Evolutionary conservation across 2,113 vertebrate species (phyloP).

Genomic region (Xiphophorus couchianus): DNA sequence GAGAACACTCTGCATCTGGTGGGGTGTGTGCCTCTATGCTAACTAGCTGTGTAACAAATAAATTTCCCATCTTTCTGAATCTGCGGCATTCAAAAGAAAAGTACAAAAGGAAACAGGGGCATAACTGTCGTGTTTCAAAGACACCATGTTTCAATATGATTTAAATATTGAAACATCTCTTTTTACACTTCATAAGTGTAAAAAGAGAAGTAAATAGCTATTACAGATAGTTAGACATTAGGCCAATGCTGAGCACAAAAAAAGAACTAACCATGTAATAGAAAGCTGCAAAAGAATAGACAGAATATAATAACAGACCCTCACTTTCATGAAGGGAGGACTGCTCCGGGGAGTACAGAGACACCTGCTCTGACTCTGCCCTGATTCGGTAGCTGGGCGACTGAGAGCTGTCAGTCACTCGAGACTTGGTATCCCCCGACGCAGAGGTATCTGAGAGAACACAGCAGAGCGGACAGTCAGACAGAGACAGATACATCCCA

Average conservation of each 20-base stretch:
- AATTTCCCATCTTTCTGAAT: background rate
- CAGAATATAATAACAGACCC: conserved; percentile 88
- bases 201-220: background rate
- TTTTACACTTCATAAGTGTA: background rate
- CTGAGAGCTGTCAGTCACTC: conserved; percentile 85
- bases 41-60: background rate
- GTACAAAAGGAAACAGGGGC: background rate
- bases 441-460: conserved; percentile 85
- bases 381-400: conserved; percentile 88
- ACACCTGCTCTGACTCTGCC: conserved; percentile 87
- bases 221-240: background rate
- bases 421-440: conserved; percentile 82
- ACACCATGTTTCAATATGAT: background rate
- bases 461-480: conserved; percentile 33
- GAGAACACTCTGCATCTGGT: too few relatives aligned
- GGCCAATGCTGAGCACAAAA: conserved; percentile 1
- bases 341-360: conserved; percentile 91
- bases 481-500: conserved; percentile 12
- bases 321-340: conserved; percentile 98
- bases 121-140: background rate
- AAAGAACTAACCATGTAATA: background rate
- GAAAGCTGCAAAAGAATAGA: conserved; percentile 59
- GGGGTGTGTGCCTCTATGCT: too few relatives aligned
- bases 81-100: background rate
- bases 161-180: background rate